These are phyloP conservation scores for Acanthochromis polyacanthus DNA, from an alignment of 2,113 vertebrate species.

Conservation along the genomic window DNA sequence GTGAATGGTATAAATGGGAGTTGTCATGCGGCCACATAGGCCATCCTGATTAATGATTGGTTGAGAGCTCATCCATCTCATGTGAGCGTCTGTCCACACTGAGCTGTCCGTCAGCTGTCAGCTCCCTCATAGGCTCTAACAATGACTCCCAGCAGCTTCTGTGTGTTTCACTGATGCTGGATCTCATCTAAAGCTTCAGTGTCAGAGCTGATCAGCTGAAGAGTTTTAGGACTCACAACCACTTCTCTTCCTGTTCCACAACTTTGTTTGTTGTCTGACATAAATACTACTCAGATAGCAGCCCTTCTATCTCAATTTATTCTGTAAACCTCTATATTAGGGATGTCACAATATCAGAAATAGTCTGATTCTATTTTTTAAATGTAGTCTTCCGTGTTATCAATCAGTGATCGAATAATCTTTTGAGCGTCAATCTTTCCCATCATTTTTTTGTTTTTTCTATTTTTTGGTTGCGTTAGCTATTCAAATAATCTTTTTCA, in stretches of 20 bases:
- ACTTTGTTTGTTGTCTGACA: too few species aligned
- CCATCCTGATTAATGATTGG: slow-evolving; percentile 56
- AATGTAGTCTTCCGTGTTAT: too few species aligned
- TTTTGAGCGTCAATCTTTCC: too few species aligned
- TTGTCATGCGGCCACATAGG: slow-evolving; percentile 23
- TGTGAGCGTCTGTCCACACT: neutral
- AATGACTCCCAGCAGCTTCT: slow-evolving; percentile 25
- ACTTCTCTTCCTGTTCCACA: neutral
- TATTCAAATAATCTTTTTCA: too few species aligned
- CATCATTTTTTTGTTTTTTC: too few species aligned
- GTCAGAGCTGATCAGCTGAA: neutral
- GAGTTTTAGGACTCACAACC: neutral
- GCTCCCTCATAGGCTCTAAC: slow-evolving; percentile 10
- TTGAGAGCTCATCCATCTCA: slow-evolving; percentile 56
- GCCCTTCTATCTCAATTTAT: too few species aligned
- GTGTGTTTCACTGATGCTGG: neutral
- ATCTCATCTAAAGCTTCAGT: neutral
- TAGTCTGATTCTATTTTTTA: too few species aligned
- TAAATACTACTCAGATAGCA: too few species aligned
- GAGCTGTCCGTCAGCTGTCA: slow-evolving; percentile 53
- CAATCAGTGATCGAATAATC: too few species aligned
- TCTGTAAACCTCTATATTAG: too few species aligned
- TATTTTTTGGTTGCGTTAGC: too few species aligned
- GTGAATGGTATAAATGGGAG: slow-evolving; percentile 39
- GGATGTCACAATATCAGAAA: too few species aligned